Percentiles rank a stretch among this genome's conserved stretches.
phyloP scores from a whole-genome alignment of 1,140 invertebrate genomes.

The Venustaconcha ellipsiformis region DNA sequence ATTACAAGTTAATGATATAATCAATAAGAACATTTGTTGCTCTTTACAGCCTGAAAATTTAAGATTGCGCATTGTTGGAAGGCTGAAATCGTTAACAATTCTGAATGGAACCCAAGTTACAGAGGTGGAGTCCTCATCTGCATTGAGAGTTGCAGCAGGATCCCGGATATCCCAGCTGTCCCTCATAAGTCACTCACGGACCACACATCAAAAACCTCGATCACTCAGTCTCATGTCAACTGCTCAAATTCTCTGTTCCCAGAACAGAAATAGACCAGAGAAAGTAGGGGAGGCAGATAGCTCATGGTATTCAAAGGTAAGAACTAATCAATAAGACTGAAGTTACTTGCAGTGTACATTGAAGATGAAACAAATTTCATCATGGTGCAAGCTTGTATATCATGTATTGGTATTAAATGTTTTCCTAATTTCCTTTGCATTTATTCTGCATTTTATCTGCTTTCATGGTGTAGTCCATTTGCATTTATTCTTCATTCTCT shows the following conservation, averaged over 20 bases:
- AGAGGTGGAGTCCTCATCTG: slow-evolving; percentile 59
- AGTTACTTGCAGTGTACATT: no score
- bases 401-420: no score
- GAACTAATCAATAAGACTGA: no score
- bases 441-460: no score
- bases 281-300: slow-evolving; percentile 56
- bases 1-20: no score
- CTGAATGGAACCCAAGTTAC: slow-evolving; percentile 55
- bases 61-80: slow-evolving; percentile 58
- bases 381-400: no score
- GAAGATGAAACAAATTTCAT: no score
- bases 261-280: slow-evolving; percentile 57
- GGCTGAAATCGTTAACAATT: slow-evolving; percentile 58
- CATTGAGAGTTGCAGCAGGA: slow-evolving; percentile 62
- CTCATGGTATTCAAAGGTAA: slow-evolving; percentile 60
- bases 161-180: slow-evolving; percentile 65
- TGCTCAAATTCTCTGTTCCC: slow-evolving; percentile 50
- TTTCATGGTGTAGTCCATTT: no score
- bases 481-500: no score
- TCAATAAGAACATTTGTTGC: not conserved
- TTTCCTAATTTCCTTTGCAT: no score
- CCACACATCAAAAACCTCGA: slow-evolving; percentile 50
- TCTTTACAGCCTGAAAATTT: slow-evolving; percentile 55
- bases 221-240: slow-evolving; percentile 52
- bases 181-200: slow-evolving; percentile 56